These are phyloP conservation scores for Triops longicaudatus DNA, from an alignment of 1,140 invertebrate genomes.

Conservation along the genomic window DNA sequence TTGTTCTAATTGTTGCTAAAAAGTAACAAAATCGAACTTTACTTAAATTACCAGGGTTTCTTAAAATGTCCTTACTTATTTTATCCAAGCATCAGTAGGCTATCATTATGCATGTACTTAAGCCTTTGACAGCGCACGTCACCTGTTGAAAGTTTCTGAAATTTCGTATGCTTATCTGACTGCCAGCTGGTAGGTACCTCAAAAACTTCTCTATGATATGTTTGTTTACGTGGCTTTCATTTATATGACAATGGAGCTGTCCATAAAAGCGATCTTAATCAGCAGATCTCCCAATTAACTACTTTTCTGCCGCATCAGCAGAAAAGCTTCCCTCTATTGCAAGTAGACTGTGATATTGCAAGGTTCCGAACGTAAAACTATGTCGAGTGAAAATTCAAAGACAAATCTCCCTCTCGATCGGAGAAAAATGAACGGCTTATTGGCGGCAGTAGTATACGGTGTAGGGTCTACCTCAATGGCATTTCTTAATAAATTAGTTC, in stretches of 20 bases:
- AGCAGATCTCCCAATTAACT: not conserved
- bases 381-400: not conserved
- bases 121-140: too few relatives aligned
- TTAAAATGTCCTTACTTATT: too few relatives aligned
- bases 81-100: too few relatives aligned
- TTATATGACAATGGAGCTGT: not conserved
- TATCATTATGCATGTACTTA: too few relatives aligned
- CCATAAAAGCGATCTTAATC: not conserved
- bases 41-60: too few relatives aligned
- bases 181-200: too few relatives aligned
- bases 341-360: not conserved
- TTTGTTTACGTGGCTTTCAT: not conserved
- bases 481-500: slow-evolving; percentile 45
- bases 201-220: too few relatives aligned
- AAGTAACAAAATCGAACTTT: too few relatives aligned
- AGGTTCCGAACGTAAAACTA: not conserved
- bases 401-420: not conserved
- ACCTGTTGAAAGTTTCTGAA: too few relatives aligned
- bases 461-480: slow-evolving; percentile 42
- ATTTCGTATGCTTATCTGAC: too few relatives aligned
- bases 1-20: too few relatives aligned
- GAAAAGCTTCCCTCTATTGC: not conserved
- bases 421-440: slow-evolving; percentile 32
- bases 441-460: slow-evolving; percentile 43
- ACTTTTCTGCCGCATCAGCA: not conserved